A percentile compares a stretch with the other conserved stretches of the same genome.
Conservation (phyloP, 1,140 invertebrate genomes). For the Protaetia brevitarsis region DNA sequence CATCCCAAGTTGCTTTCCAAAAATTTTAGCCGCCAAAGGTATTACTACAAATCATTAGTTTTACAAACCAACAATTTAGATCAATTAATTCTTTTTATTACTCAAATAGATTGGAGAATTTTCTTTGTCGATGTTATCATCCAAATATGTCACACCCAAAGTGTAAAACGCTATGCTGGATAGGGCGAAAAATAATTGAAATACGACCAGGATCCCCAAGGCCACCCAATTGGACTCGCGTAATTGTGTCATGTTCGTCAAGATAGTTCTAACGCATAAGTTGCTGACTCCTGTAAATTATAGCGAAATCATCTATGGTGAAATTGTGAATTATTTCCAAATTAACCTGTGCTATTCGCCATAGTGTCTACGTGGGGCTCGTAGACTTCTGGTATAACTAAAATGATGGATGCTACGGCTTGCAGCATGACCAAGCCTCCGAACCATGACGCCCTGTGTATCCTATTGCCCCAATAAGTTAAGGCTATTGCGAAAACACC, state of each 20-base stretch:
- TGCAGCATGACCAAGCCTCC: constrained; percentile 58
- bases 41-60: constrained; percentile 27
- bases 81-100: constrained; percentile 29
- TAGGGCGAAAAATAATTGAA: constrained; percentile 59
- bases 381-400: constrained; percentile 55
- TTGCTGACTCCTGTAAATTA: background rate
- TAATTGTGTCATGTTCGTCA: background rate
- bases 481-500: constrained; percentile 53
- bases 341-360: constrained; percentile 9
- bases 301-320: background rate
- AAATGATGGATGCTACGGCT: constrained; percentile 50
- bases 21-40: constrained; percentile 44
- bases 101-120: constrained; percentile 54
- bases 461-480: constrained; percentile 59
- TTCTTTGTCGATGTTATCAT: constrained; percentile 62
- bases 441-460: constrained; percentile 59
- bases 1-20: constrained; percentile 49
- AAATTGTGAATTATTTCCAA: constrained; percentile 16
- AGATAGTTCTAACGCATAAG: background rate
- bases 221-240: constrained; percentile 47
- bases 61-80: background rate
- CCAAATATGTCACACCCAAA: constrained; percentile 64
- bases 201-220: constrained; percentile 54
- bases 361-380: constrained; percentile 13
- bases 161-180: constrained; percentile 61